Conservation (phyloP, 2,113 vertebrate species). For the Tursiops truncatus region DNA sequence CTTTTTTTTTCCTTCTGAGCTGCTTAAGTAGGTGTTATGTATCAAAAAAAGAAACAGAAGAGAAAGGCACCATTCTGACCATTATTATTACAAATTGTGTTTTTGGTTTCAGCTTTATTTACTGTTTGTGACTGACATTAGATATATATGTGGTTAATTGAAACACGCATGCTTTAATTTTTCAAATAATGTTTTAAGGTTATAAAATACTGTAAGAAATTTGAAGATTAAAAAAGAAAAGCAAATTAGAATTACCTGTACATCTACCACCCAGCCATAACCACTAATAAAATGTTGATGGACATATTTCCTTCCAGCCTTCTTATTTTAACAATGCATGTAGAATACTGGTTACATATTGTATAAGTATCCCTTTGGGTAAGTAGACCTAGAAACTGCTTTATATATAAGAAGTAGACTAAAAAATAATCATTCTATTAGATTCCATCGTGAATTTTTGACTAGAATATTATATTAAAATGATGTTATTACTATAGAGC, state of each 20-base stretch:
- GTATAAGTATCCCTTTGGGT: background rate
- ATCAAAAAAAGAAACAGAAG: background rate
- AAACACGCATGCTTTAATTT: background rate
- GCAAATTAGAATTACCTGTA: background rate
- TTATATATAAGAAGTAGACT: background rate
- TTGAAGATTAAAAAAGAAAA: background rate
- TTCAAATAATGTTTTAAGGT: slow-evolving; percentile 27
- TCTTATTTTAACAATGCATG: background rate
- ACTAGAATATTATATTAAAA: background rate
- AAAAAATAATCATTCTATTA: background rate
- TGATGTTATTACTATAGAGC: background rate
- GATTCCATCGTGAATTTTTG: slow-evolving; percentile 17
- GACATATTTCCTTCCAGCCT: background rate
- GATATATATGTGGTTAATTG: background rate
- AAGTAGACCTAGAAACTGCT: background rate
- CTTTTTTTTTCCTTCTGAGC: background rate
- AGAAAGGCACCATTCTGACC: background rate
- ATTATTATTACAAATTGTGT: background rate
- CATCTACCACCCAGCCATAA: background rate
- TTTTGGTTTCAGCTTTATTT: background rate
- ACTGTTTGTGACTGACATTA: background rate
- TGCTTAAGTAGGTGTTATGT: background rate
- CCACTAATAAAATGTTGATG: background rate
- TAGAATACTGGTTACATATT: background rate
- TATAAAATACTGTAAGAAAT: background rate